Conservation (phyloP, 2,888 invertebrate genomes). For the Iselma pallidipennis region DNA sequence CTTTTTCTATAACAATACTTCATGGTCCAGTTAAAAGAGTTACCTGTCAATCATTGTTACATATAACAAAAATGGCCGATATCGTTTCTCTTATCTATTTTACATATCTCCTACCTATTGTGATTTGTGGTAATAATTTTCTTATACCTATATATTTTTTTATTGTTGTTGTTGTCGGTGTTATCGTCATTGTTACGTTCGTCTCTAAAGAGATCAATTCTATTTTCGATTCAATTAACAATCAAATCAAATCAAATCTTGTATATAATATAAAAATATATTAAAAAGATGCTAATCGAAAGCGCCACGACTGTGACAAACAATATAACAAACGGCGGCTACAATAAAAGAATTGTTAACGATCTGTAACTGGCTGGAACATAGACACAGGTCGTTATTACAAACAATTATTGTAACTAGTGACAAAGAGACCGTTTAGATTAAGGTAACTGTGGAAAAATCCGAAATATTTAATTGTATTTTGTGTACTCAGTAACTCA, state of each 20-base stretch:
- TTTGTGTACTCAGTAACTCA: background rate
- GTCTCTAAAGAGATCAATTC: no score
- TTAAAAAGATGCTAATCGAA: background rate
- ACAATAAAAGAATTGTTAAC: constrained; percentile 17
- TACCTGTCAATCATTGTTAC: constrained; percentile 28
- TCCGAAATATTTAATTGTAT: constrained; percentile 17
- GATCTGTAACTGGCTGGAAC: constrained; percentile 8
- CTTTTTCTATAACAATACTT: constrained; percentile 28
- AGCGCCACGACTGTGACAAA: background rate
- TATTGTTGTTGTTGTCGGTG: no score
- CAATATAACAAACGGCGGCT: background rate
- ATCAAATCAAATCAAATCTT: constrained; percentile 1
- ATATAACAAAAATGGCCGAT: constrained; percentile 12
- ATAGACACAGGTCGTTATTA: constrained; percentile 5
- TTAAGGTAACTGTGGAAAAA: constrained; percentile 26
- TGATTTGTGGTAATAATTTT: constrained; percentile 17
- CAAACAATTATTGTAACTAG: background rate
- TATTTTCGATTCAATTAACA: constrained; percentile 5
- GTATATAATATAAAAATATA: no score
- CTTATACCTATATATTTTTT: no score
- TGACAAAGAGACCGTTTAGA: constrained; percentile 16
- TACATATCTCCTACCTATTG: constrained; percentile 6
- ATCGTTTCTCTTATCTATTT: constrained; percentile 12
- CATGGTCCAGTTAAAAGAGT: constrained; percentile 33
- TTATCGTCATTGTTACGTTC: no score